phyloP scores from a whole-genome alignment of 2,113 vertebrate genomes.

The Lagopus muta region DNA sequence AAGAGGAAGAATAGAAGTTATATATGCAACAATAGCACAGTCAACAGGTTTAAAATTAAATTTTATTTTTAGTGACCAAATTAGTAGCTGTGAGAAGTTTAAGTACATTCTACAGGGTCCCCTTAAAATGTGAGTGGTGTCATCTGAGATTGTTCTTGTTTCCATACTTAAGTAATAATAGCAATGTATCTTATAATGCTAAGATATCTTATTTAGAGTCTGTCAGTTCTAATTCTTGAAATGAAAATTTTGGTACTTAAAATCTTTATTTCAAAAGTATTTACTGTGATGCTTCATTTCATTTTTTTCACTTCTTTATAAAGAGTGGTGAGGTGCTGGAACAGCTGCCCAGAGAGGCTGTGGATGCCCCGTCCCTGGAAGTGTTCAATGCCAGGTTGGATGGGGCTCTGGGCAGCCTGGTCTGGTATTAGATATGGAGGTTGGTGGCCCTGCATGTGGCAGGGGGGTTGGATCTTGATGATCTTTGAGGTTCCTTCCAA shows the following conservation, averaged over 20 bases:
- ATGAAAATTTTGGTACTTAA: not conserved
- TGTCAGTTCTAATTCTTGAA: not conserved
- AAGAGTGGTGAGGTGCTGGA: no score
- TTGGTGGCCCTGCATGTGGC: no score
- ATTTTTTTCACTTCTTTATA: not conserved
- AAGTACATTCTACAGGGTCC: not conserved
- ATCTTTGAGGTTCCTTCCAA: no score
- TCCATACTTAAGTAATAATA: not conserved
- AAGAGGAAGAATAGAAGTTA: not conserved
- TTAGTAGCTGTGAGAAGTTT: not conserved
- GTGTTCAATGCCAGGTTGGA: no score
- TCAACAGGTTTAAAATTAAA: not conserved
- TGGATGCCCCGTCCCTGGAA: no score
- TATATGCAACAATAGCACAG: not conserved
- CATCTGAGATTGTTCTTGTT: not conserved
- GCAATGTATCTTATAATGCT: not conserved
- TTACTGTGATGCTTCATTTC: not conserved
- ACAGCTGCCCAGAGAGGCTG: no score
- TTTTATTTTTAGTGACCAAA: not conserved
- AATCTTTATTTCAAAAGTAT: not conserved
- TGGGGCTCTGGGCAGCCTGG: no score
- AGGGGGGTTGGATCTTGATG: no score
- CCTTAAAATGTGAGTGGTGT: not conserved
- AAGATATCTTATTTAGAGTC: not conserved
- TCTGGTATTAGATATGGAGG: no score